Percentiles rank a stretch among this genome's conserved stretches.
Conservation (phyloP, 2,113 vertebrate genomes). For the Alligator sinensis region DNA sequence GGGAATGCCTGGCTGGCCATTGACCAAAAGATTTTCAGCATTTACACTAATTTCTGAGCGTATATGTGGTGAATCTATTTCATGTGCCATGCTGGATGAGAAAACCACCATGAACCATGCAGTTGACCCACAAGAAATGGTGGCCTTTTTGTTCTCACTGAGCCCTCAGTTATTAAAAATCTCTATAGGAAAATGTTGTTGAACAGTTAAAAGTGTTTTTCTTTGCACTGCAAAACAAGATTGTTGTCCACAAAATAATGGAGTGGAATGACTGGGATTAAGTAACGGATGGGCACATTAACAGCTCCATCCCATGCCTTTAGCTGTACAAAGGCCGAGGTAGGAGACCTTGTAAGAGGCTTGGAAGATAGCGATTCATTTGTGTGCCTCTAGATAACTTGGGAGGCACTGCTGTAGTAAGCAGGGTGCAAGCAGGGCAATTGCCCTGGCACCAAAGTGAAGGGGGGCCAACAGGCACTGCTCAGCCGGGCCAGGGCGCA, state of each 20-base stretch:
- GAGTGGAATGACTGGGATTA: neutral
- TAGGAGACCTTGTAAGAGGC: neutral
- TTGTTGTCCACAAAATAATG: neutral
- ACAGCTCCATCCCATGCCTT: neutral
- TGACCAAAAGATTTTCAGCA: neutral
- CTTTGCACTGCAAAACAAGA: fast-evolving
- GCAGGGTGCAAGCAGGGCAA: too few species aligned
- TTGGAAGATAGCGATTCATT: neutral
- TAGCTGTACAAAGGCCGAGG: neutral
- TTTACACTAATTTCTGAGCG: neutral
- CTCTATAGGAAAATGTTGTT: neutral
- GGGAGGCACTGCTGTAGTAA: neutral
- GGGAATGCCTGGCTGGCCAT: neutral
- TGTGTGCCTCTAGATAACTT: neutral
- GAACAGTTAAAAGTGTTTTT: neutral
- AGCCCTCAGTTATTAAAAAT: neutral
- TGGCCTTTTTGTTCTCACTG: fast-evolving
- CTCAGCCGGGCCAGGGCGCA: too few species aligned
- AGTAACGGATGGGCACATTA: neutral
- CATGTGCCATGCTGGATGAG: neutral
- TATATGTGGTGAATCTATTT: fast-evolving
- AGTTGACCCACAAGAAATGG: neutral
- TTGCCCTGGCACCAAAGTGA: too few species aligned
- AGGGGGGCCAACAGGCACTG: too few species aligned
- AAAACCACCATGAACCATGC: neutral